phyloP scores from a whole-genome alignment of 2,888 invertebrate species.

The Diarsia mendica region DNA sequence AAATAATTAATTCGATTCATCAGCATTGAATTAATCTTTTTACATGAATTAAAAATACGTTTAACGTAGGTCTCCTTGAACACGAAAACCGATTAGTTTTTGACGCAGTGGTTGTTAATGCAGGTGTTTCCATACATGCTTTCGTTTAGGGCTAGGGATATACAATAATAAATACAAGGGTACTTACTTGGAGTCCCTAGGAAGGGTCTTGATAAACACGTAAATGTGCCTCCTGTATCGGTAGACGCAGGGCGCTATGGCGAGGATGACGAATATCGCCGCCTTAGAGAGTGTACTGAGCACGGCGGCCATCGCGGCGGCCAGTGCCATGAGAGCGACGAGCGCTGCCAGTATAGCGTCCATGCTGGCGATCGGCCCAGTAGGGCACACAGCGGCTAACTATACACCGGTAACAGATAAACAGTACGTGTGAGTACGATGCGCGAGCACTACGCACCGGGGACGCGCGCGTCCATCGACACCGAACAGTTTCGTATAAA shows the following conservation, averaged over 20 bases:
- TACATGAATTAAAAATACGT: constrained; percentile 29
- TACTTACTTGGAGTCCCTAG: constrained; percentile 92
- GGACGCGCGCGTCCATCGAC: constrained; percentile 75
- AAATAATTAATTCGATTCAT: constrained; percentile 19
- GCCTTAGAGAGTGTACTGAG: constrained; percentile 92
- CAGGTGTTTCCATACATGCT: constrained; percentile 53
- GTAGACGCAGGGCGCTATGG: constrained; percentile 89
- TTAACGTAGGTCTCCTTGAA: constrained; percentile 20
- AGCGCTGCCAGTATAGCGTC: constrained; percentile 89
- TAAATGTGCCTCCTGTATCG: constrained; percentile 90
- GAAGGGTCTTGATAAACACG: constrained; percentile 92
- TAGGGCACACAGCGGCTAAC: constrained; percentile 79
- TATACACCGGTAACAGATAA: constrained; percentile 72
- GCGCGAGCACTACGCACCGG: constrained; percentile 68
- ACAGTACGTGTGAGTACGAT: constrained; percentile 70
- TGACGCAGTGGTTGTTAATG: constrained; percentile 58
- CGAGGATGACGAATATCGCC: constrained; percentile 92
- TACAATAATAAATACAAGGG: constrained; percentile 41
- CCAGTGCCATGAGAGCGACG: constrained; percentile 89
- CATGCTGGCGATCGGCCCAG: constrained; percentile 88
- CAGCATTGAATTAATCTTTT: constrained; percentile 21
- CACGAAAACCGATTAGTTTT: constrained; percentile 33
- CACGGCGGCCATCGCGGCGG: constrained; percentile 90
- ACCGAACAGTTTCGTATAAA: constrained; percentile 71
- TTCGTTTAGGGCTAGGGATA: constrained; percentile 30